phyloP scores from a whole-genome alignment of 2,113 vertebrate species.

The Nannobrachium achirus region DNA sequence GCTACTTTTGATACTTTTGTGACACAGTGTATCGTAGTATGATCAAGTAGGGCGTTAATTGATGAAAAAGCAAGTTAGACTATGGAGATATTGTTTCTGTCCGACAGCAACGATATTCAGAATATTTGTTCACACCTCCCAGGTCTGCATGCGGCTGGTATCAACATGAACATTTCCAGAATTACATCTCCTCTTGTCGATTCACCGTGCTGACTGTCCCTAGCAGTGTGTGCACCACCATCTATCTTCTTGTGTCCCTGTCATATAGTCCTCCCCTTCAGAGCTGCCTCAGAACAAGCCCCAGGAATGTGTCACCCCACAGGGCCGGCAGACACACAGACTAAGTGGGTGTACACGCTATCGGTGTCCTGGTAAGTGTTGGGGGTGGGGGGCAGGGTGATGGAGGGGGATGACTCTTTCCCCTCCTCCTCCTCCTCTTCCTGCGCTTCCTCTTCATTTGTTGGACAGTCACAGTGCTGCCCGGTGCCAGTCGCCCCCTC shows the following conservation, averaged over 20 bases:
- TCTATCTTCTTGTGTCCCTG: slow-evolving; percentile 23
- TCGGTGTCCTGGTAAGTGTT: slow-evolving; percentile 35
- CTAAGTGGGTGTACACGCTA: slow-evolving; percentile 42
- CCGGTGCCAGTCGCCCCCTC: slow-evolving; percentile 10
- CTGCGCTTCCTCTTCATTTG: slow-evolving; percentile 9
- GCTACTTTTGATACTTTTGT: too few species aligned
- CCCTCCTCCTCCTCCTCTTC: slow-evolving; percentile 12
- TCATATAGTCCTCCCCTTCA: slow-evolving; percentile 41
- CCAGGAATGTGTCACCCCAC: slow-evolving; percentile 51
- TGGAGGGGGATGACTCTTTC: background rate
- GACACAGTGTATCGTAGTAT: too few species aligned
- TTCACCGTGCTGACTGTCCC: slow-evolving; percentile 1
- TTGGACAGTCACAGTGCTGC: slow-evolving; percentile 3
- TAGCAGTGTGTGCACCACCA: slow-evolving; percentile 39
- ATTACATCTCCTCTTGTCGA: slow-evolving; percentile 50
- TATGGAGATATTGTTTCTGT: too few species aligned
- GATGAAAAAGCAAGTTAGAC: too few species aligned
- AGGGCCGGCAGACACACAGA: slow-evolving; percentile 37
- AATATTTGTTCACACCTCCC: too few species aligned
- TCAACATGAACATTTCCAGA: background rate
- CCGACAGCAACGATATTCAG: too few species aligned
- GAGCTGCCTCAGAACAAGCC: slow-evolving; percentile 35
- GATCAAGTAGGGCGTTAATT: too few species aligned
- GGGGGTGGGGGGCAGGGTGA: background rate
- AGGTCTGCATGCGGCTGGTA: too few species aligned